Evolutionary conservation across 2,888 invertebrate genomes (phyloP).

Genomic region (Nephrotoma appendiculata): DNA sequence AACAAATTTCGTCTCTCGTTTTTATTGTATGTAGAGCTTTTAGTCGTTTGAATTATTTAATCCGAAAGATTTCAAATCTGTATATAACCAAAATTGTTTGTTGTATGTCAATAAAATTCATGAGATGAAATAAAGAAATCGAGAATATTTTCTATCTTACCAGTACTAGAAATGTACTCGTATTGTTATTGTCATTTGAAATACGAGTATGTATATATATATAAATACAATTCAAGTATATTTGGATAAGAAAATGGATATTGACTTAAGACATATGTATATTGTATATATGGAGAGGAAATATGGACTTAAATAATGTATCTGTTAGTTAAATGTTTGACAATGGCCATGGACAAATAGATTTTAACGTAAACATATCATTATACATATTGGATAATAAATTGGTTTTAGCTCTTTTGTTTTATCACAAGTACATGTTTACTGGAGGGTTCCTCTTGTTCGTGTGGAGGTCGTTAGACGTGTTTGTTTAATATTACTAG

Average conservation of each 20-base stretch:
- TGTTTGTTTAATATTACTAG: no score
- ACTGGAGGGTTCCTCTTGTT: no score
- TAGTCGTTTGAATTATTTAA: not conserved
- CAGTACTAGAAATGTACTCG: not conserved
- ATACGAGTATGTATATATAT: not conserved
- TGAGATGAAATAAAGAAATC: not conserved
- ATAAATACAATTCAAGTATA: not conserved
- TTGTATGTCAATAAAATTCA: not conserved
- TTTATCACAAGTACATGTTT: not conserved
- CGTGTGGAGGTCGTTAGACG: no score
- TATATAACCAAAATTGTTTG: not conserved
- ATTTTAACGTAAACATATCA: not conserved
- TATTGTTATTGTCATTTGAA: not conserved
- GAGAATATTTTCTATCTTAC: not conserved
- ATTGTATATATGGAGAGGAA: not conserved
- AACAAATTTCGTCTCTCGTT: not conserved
- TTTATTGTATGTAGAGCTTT: not conserved
- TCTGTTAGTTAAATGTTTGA: not conserved
- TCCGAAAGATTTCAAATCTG: not conserved
- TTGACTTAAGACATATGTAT: not conserved
- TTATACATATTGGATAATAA: not conserved
- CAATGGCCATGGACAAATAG: not conserved
- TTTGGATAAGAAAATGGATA: not conserved
- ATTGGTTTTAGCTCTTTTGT: not conserved
- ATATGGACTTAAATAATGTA: not conserved